These are phyloP conservation scores for Turdus rufiventris DNA, from an alignment of 2,113 vertebrate genomes.

Conservation along the genomic window DNA sequence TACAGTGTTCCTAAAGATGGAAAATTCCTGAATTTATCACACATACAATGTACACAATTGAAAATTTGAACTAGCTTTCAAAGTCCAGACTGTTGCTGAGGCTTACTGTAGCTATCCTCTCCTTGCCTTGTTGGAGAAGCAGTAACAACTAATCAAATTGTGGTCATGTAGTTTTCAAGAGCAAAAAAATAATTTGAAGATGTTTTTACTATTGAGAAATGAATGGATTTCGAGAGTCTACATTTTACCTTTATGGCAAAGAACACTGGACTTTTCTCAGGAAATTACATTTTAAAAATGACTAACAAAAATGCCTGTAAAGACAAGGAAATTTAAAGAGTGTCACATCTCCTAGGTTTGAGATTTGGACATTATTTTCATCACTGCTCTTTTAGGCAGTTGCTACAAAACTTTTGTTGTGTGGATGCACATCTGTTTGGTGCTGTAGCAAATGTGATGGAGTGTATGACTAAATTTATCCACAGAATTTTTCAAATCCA, in stretches of 20 bases:
- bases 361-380: not conserved
- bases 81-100: not conserved
- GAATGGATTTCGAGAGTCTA: not conserved
- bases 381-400: not conserved
- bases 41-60: not conserved
- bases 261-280: not conserved
- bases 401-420: not conserved
- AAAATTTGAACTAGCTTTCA: not conserved
- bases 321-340: not conserved
- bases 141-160: not conserved
- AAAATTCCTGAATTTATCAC: not conserved
- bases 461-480: not conserved
- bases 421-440: not conserved
- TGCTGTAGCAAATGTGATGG: not conserved
- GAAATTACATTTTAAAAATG: conserved; percentile 4
- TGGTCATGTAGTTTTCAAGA: not conserved
- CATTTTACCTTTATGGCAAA: conserved; percentile 23
- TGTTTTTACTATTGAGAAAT: not conserved
- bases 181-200: not conserved
- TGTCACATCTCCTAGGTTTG: not conserved
- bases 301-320: not conserved
- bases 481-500: not conserved
- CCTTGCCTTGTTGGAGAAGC: not conserved
- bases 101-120: not conserved
- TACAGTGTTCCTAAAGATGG: not conserved